A percentile compares a stretch with the other conserved stretches of the same genome.
phyloP scores from a whole-genome alignment of 2,113 vertebrate genomes.

The Rousettus leschenaultii region DNA sequence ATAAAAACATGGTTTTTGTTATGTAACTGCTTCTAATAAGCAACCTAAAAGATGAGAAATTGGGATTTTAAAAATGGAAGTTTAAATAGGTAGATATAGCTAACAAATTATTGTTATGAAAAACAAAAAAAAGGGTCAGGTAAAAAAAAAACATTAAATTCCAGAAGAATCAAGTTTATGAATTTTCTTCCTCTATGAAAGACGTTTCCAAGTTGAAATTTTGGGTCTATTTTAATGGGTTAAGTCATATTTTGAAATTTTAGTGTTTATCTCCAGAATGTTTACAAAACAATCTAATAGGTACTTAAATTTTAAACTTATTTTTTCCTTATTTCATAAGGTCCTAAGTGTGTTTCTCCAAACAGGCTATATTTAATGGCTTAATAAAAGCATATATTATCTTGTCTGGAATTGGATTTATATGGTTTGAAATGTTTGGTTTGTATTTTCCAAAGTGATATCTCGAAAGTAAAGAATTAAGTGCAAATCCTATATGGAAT shows the following conservation, averaged over 20 bases:
- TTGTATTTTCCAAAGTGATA: constrained; percentile 23
- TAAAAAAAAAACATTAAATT: neutral
- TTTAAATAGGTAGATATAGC: neutral
- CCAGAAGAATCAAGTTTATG: neutral
- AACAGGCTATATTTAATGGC: neutral
- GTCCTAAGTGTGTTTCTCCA: constrained; percentile 3
- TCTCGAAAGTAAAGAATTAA: neutral
- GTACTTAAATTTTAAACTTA: neutral
- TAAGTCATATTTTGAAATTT: neutral
- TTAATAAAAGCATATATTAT: neutral
- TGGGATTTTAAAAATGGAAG: neutral
- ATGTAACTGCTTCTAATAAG: neutral
- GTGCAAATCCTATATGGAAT: neutral
- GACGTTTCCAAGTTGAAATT: constrained; percentile 7
- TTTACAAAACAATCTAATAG: neutral
- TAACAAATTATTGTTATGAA: constrained; percentile 13
- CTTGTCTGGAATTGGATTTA: neutral
- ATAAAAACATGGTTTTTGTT: neutral
- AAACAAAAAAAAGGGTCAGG: neutral
- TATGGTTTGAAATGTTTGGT: neutral
- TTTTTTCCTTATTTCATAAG: neutral
- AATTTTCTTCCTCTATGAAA: neutral
- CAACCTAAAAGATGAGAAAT: neutral
- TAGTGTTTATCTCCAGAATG: neutral
- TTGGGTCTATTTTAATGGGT: neutral